Percentiles rank a stretch among this genome's conserved stretches.
phyloP scores from a whole-genome alignment of 1,140 invertebrate genomes.

The Pseudobourletiella spinata region DNA sequence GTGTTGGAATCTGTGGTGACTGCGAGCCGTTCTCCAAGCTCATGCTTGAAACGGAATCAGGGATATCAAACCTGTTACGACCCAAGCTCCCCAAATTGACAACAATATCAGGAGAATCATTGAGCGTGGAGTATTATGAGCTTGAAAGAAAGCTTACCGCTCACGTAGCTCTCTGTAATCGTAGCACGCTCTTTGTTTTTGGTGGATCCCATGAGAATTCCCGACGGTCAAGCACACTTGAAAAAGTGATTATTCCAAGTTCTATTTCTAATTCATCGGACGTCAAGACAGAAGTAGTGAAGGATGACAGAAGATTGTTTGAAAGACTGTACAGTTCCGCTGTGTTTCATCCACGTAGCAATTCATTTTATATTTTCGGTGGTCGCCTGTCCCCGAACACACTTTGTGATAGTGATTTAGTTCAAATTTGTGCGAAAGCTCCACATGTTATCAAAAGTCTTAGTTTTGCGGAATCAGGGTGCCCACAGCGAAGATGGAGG shows the following conservation, averaged over 20 bases:
- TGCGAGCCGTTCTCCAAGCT: too few species aligned
- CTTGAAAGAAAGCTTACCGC: too few species aligned
- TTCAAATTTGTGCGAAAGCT: conserved; percentile 6
- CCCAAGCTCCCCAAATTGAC: too few species aligned
- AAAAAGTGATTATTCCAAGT: neutral
- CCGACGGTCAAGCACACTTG: neutral
- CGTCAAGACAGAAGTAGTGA: neutral
- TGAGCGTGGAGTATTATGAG: too few species aligned
- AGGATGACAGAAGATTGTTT: neutral
- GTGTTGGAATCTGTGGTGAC: conserved; percentile 14
- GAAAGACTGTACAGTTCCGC: neutral
- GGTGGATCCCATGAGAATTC: conserved; percentile 27
- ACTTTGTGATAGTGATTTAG: conserved; percentile 24
- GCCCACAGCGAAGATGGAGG: conserved; percentile 24
- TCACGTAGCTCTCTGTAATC: too few species aligned
- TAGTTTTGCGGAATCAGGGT: neutral
- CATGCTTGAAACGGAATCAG: too few species aligned
- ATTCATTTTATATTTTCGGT: conserved; percentile 26
- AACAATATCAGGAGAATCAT: too few species aligned
- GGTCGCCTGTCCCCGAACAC: conserved; percentile 26
- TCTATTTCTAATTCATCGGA: neutral
- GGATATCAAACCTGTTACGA: too few species aligned
- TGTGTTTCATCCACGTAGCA: conserved; percentile 6
- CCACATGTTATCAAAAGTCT: neutral
- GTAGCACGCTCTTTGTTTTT: too few species aligned